Conservation (phyloP, 2,113 vertebrate species). For the Plecotus auritus region DNA sequence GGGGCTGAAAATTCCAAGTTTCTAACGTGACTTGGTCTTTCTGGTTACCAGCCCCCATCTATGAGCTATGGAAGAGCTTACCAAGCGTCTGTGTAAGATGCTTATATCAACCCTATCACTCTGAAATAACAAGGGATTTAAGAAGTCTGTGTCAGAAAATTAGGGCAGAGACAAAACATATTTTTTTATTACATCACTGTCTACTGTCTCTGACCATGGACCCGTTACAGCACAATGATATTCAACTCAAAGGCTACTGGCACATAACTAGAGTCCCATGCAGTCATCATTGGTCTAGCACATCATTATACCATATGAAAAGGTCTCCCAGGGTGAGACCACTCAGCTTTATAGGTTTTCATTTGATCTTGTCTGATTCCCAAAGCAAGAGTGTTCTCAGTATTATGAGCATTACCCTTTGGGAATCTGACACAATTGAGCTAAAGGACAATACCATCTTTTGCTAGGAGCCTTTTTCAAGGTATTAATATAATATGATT, state of each 20-base stretch:
- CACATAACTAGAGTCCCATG: not conserved
- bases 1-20: not conserved
- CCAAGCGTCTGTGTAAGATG: not conserved
- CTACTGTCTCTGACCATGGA: not conserved
- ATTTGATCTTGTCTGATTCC: not conserved
- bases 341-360: not conserved
- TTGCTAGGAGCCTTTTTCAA: not conserved
- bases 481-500: not conserved
- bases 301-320: not conserved
- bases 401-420: not conserved
- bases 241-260: not conserved
- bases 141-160: not conserved
- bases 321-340: not conserved
- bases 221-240: not conserved
- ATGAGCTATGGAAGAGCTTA: not conserved
- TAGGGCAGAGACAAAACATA: not conserved
- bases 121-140: not conserved
- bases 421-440: not conserved
- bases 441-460: not conserved
- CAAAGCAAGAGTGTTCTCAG: not conserved
- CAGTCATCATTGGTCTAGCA: not conserved
- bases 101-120: not conserved
- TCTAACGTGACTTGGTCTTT: not conserved
- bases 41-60: not conserved
- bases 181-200: not conserved